Percentiles rank a stretch among this genome's conserved stretches.
Evolutionary conservation across 2,888 invertebrate species (phyloP).

Genomic region (Parascotia fuliginaria): DNA sequence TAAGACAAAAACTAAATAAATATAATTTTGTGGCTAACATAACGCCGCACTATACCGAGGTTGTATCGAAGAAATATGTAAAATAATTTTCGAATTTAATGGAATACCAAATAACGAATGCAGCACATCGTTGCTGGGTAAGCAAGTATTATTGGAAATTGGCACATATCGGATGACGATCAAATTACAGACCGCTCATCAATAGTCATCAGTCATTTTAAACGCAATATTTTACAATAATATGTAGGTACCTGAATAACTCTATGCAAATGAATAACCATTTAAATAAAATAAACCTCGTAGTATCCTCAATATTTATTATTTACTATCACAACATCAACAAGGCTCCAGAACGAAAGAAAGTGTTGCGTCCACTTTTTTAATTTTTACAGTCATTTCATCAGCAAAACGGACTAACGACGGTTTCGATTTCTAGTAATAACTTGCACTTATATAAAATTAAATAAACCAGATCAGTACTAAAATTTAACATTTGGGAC

Average conservation of each 20-base stretch:
- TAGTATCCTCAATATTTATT: slow-evolving; percentile 44
- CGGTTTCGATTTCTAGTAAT: slow-evolving; percentile 31
- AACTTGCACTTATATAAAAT: slow-evolving; percentile 8
- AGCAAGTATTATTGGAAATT: no score
- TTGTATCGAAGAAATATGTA: neutral
- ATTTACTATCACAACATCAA: slow-evolving; percentile 50
- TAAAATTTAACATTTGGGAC: slow-evolving; percentile 3
- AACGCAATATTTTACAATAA: slow-evolving; percentile 24
- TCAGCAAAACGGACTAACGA: slow-evolving; percentile 25
- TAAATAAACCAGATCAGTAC: neutral
- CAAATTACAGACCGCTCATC: slow-evolving; percentile 9
- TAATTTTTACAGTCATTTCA: slow-evolving; percentile 37
- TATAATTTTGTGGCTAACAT: slow-evolving; percentile 23
- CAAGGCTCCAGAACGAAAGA: slow-evolving; percentile 31
- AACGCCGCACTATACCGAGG: slow-evolving; percentile 5
- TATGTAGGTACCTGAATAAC: neutral
- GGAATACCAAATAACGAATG: no score
- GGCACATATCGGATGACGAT: neutral
- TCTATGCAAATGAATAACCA: slow-evolving; percentile 26
- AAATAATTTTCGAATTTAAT: no score
- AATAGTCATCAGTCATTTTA: slow-evolving; percentile 22
- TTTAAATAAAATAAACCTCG: slow-evolving; percentile 34
- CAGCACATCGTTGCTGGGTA: no score
- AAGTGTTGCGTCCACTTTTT: no score
- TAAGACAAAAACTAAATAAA: slow-evolving; percentile 10